Evolutionary conservation across 1,140 invertebrate genomes (phyloP).

Genomic region (Theocolax elegans): DNA sequence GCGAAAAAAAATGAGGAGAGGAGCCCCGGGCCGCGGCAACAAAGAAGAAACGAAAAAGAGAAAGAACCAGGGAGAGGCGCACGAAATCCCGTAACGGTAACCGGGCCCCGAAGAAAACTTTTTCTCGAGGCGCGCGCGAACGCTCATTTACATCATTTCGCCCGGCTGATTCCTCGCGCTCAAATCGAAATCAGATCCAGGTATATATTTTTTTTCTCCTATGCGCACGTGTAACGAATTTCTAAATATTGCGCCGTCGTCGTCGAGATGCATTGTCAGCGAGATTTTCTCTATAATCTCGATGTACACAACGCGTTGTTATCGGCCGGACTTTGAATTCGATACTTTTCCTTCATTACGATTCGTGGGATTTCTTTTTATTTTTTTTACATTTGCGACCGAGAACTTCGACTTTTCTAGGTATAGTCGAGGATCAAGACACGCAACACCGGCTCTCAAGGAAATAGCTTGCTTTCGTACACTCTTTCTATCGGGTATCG

Average conservation of each 20-base stretch:
- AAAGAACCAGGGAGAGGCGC: background rate
- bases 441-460: too few relatives aligned
- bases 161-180: slow-evolving; percentile 14
- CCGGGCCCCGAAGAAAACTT: background rate
- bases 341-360: background rate
- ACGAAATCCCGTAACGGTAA: slow-evolving; percentile 37
- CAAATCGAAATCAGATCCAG: slow-evolving; percentile 27
- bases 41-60: slow-evolving; percentile 33
- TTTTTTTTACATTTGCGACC: background rate
- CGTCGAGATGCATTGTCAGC: slow-evolving; percentile 22
- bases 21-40: background rate
- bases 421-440: too few relatives aligned
- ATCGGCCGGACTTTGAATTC: background rate
- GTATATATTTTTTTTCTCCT: slow-evolving; percentile 1
- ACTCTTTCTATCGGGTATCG: too few relatives aligned
- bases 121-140: too few relatives aligned
- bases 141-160: slow-evolving; percentile 34
- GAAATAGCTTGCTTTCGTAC: too few relatives aligned
- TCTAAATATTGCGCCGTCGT: background rate
- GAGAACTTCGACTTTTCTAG: too few relatives aligned
- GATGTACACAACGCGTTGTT: background rate
- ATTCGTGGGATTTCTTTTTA: background rate
- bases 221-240: background rate
- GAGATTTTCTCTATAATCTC: background rate
- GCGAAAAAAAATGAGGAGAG: background rate